Evolutionary conservation across 2,113 vertebrate species (phyloP).

Genomic region (Hemibagrus wyckioides): DNA sequence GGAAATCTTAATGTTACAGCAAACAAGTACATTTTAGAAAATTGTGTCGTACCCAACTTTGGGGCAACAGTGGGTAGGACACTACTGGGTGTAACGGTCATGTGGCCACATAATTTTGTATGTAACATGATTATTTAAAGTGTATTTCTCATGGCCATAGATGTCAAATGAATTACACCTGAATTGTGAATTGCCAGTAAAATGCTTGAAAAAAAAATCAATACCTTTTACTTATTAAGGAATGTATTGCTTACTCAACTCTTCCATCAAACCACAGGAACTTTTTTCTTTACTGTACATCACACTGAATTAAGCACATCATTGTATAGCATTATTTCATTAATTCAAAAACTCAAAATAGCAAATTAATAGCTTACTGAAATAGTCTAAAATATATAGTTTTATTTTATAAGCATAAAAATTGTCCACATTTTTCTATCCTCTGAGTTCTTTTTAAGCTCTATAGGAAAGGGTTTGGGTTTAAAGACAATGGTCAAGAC

Average conservation of each 20-base stretch:
- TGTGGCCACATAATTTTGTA: neutral
- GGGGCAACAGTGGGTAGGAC: neutral
- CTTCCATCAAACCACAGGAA: neutral
- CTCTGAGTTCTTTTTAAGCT: neutral
- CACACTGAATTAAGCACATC: neutral
- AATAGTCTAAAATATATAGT: too few relatives aligned
- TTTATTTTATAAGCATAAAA: too few relatives aligned
- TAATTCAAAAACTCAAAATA: too few relatives aligned
- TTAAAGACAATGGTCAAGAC: neutral
- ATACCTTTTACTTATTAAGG: neutral
- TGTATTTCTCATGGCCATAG: neutral
- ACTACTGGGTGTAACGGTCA: neutral
- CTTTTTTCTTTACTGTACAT: neutral
- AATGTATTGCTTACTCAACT: neutral
- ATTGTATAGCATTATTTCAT: too few relatives aligned
- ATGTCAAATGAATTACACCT: neutral
- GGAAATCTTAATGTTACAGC: too few relatives aligned
- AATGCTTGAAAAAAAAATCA: neutral
- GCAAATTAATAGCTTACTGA: too few relatives aligned
- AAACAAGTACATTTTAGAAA: neutral
- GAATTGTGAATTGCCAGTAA: neutral
- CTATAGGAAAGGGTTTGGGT: neutral
- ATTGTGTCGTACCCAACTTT: neutral
- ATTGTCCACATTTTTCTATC: neutral
- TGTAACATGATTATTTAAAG: neutral